These are phyloP conservation scores for Tenualosa thibaudeaui DNA, from an alignment of 2,797 vertebrate genomes.

Conservation along the genomic window DNA sequence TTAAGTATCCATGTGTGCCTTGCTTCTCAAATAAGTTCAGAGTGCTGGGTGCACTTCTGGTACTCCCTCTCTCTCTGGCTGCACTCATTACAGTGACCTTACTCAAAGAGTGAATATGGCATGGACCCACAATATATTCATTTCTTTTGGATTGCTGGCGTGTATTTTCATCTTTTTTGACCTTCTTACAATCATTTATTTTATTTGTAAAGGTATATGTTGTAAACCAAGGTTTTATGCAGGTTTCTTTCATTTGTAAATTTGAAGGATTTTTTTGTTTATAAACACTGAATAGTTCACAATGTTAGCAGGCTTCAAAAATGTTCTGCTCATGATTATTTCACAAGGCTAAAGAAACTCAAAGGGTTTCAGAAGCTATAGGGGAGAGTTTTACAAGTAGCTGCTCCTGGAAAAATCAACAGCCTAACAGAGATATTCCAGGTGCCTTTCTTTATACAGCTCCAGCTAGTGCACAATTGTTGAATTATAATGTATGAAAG, in stretches of 20 bases:
- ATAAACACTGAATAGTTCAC: not conserved
- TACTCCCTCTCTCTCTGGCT: not conserved
- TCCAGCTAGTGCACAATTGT: not conserved
- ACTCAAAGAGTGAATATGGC: conserved; percentile 14
- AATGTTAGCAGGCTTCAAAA: not conserved
- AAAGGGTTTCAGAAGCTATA: not conserved
- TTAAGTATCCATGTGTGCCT: not conserved
- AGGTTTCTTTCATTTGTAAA: not conserved
- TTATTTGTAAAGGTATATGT: not conserved
- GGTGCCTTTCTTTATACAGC: not conserved
- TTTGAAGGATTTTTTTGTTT: not conserved
- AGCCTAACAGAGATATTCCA: not conserved
- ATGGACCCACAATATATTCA: not conserved
- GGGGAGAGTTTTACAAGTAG: not conserved
- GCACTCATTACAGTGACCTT: not conserved
- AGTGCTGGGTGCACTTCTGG: not conserved
- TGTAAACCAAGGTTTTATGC: no score
- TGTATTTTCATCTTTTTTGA: not conserved
- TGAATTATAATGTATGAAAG: not conserved
- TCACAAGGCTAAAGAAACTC: not conserved
- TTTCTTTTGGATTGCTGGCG: not conserved
- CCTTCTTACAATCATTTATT: not conserved
- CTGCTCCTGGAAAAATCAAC: not conserved
- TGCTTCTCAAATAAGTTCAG: not conserved
- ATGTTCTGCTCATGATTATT: not conserved